These are phyloP conservation scores for Channa striata DNA, from an alignment of 2,797 vertebrate species.

Conservation along the genomic window DNA sequence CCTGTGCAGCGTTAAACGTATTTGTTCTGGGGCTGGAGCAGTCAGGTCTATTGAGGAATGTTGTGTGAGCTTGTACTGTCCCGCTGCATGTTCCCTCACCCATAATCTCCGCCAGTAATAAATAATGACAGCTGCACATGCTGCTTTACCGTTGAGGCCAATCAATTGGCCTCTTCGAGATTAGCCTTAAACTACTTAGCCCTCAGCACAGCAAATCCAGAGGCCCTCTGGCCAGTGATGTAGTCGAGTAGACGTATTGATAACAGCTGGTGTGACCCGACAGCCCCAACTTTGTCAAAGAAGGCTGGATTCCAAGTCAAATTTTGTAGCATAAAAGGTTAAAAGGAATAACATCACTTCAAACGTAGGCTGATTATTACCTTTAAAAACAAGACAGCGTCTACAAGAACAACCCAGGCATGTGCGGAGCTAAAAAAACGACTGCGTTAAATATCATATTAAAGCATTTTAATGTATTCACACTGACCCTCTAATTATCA, in stretches of 20 bases:
- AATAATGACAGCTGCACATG: constrained; percentile 89
- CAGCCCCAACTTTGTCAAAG: constrained; percentile 11
- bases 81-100: constrained; percentile 48
- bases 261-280: constrained; percentile 32
- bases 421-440: constrained; percentile 8
- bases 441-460: constrained; percentile 30
- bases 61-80: constrained; percentile 22
- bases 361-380: not conserved
- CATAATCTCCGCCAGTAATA: constrained; percentile 84
- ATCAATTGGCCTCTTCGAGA: constrained; percentile 88
- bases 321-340: not conserved
- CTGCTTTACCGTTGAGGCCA: constrained; percentile 81
- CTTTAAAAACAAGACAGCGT: not conserved
- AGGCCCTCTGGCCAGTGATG: constrained; percentile 63
- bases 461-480: constrained; percentile 29
- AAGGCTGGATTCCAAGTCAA: not conserved
- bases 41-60: constrained; percentile 28
- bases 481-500: constrained; percentile 33
- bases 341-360: not conserved
- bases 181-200: constrained; percentile 91
- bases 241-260: constrained; percentile 35
- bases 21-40: constrained; percentile 17
- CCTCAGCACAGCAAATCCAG: constrained; percentile 77
- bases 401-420: not conserved
- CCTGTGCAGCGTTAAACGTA: constrained; percentile 25